Evolutionary conservation across 2,888 invertebrate species (phyloP).

Genomic region (Gastracanthus pulcherrimus): DNA sequence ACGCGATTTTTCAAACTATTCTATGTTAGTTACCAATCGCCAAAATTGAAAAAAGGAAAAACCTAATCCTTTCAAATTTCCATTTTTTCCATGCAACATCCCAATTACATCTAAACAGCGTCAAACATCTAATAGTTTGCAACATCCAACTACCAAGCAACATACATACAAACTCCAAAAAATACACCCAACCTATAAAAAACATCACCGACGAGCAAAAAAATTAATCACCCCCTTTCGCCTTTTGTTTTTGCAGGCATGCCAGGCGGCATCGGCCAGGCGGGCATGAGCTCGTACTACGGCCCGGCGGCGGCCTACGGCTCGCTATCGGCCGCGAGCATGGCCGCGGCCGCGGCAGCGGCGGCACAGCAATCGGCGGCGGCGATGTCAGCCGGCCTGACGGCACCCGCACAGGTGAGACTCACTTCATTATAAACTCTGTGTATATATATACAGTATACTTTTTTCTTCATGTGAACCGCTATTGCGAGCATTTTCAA

Average conservation of each 20-base stretch:
- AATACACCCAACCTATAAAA: background rate
- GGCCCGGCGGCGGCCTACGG: constrained; percentile 85
- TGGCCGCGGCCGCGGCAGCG: constrained; percentile 84
- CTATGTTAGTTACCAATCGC: too few species aligned
- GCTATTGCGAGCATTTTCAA: too few species aligned
- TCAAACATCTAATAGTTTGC: too few species aligned
- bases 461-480: background rate
- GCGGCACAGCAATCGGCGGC: constrained; percentile 83
- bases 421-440: background rate
- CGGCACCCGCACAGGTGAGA: constrained; percentile 84
- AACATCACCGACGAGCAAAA: background rate
- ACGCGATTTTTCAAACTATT: too few species aligned
- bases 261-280: constrained; percentile 85
- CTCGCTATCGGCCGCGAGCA: constrained; percentile 85
- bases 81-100: too few species aligned
- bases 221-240: background rate
- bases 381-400: constrained; percentile 84
- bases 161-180: too few species aligned
- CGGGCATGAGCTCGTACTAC: constrained; percentile 84
- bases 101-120: too few species aligned
- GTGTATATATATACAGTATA: background rate
- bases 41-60: too few species aligned
- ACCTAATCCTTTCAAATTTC: too few species aligned
- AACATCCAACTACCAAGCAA: too few species aligned
- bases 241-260: constrained; percentile 80